Conservation (phyloP, 1,140 invertebrate species). For the Leptestheria dahalacensis region DNA sequence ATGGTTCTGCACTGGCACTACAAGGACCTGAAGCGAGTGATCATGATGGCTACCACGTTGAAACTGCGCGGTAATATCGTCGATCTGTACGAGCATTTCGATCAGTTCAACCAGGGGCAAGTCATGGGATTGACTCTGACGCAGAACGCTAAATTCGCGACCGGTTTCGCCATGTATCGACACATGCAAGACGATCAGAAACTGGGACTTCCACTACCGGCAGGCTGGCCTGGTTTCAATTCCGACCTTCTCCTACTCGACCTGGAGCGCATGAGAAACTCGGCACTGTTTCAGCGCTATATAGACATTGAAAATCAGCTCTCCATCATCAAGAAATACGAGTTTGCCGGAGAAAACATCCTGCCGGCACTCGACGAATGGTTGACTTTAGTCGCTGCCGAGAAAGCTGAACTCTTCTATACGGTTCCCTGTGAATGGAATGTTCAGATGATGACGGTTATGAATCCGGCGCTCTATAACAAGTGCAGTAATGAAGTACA, state of each 20-base stretch:
- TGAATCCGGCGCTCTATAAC: constrained; percentile 10
- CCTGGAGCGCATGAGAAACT: constrained; percentile 17
- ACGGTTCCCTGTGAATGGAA: constrained; percentile 20
- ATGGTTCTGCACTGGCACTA: constrained; percentile 18
- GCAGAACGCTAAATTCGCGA: constrained; percentile 16
- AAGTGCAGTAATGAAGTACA: constrained; percentile 5
- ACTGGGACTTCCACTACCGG: constrained; percentile 13
- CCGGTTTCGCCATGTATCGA: constrained; percentile 17
- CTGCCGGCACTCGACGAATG: constrained; percentile 18
- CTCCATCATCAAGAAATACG: constrained; percentile 18
- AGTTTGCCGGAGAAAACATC: background rate
- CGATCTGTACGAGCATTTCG: constrained; percentile 16
- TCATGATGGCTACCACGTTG: constrained; percentile 14
- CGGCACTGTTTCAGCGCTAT: constrained; percentile 9
- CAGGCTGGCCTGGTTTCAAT: constrained; percentile 20
- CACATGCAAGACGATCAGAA: constrained; percentile 13
- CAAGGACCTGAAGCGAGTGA: constrained; percentile 11
- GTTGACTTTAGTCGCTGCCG: constrained; percentile 17
- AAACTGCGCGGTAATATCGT: constrained; percentile 17
- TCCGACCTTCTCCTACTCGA: constrained; percentile 16
- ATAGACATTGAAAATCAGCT: constrained; percentile 15
- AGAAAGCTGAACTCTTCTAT: constrained; percentile 18
- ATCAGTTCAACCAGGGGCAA: constrained; percentile 14
- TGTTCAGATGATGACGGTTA: constrained; percentile 10
- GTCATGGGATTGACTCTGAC: constrained; percentile 12